Base-by-base conservation (phyloP, 2,797 vertebrate genomes). In the Protosalanx chinensis region DNA sequence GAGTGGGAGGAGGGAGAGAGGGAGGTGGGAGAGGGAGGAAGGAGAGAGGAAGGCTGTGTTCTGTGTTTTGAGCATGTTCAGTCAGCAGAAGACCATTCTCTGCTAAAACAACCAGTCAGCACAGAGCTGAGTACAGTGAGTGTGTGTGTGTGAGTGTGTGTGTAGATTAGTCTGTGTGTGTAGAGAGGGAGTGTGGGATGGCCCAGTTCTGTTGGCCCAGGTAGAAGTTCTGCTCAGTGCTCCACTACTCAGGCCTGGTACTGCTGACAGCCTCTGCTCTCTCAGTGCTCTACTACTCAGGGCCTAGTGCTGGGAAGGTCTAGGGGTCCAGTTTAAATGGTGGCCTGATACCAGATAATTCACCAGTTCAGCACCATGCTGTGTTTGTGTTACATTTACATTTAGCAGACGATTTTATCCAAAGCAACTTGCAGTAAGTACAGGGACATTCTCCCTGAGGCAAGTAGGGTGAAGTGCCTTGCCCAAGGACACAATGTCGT, bases 161-260 rank as follows among this genome's bases (percentile, higher is more conserved):
- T 71, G 15, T 74, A 66, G 41, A 30, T 72, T 15, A n/a, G 61
- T 16, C 16, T 33, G 61, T 6, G 61, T 37, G 61, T 35, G 16
- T 20, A 35, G 61, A 5, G 27, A 57, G 37, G 0, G 18, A 46
- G 5, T n/a, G 32, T 30, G 7, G 15, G 65, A n/a, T 71, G 23
- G n/a, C 35, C n/a, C 60, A 67, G 72, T 70, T 64, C 82, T 81
- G 81, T 88, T 81, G 68, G 78, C 84, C 37, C 82, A 87, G 77
- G 80, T 84, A 68, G 75, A 81, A 86, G 78, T 83, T 79, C 61
- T 35, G 41, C 53, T 64, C 79, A 81, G 81, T 73, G 58, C 74
- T 83, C 69, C 64, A 65, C 61, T 75, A 66, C 62, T 72, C 51
- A 56, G 51, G 8, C 15, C 13, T n/a, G 18, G 67, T 64, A 7